Base-by-base conservation (phyloP, 2,113 vertebrate genomes). In the Catharus fuscescens region DNA sequence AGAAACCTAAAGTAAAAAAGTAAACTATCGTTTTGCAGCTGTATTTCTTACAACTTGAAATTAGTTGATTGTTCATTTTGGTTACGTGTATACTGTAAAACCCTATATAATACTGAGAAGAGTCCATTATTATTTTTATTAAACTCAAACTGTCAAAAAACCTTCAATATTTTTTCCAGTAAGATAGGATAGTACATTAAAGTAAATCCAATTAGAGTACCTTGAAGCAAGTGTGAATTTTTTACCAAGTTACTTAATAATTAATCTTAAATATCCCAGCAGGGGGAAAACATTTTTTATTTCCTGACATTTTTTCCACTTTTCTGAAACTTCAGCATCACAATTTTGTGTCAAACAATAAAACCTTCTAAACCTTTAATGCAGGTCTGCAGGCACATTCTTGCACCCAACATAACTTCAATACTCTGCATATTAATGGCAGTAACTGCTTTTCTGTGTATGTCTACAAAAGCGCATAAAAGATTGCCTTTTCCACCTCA, bases 211-310 rank as follows among this genome's bases (percentile, higher is more conserved):
- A 88, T 86, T 87, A 84, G 12, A 65, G 13, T 87, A 93, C 57
- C 86, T 91, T 79, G 53, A 89, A 93, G 91, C 45, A 95, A 86
- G 10, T 36, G 69, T 71, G 31, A 89, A 69, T 61, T 87, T 95
- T 92, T 92, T 85, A 80, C 73, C 1, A 4, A 54, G 80, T 79
- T 87, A 89, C 26, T 95, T 32, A 97, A 95, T 93, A 89, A 96
- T 92, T 92, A 23, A 92, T 95, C 57, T 80, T 79, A 89, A 89
- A 69, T 76, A 76, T 38, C n/a, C 31, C 53, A 87, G 36, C n/a
- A 89, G 70, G 29, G 42, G 17, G 29, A 79, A 83, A 64, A 38
- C 38, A 64, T 65, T 83, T 84, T 48, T 84, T 71, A 66, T 48
- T 89, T 92, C 64, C 56, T 89, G 86, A 79, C 65, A 64, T 71